Evolutionary conservation across 2,113 vertebrate genomes (phyloP).

Genomic region (Tachysurus fulvidraco): DNA sequence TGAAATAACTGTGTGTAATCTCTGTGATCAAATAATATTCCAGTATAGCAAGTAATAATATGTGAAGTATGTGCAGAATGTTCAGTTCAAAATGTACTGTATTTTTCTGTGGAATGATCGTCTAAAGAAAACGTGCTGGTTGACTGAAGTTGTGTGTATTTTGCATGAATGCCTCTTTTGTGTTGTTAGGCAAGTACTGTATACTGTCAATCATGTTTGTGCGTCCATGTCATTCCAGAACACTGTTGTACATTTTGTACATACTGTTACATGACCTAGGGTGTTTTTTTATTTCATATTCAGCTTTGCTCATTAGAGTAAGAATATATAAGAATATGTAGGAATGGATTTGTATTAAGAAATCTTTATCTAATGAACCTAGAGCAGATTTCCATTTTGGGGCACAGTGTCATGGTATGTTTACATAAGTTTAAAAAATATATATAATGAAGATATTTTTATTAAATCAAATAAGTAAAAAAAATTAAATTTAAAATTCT

Average conservation of each 20-base stretch:
- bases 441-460: background rate
- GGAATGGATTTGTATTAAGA: background rate
- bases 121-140: background rate
- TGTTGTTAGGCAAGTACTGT: background rate
- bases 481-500: too few relatives aligned
- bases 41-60: background rate
- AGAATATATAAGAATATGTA: background rate
- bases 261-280: background rate
- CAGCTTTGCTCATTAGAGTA: background rate
- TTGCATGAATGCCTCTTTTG: background rate
- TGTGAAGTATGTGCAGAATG: background rate
- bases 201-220: background rate
- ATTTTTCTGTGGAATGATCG: background rate
- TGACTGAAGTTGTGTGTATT: background rate
- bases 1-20: background rate
- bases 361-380: background rate
- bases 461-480: background rate
- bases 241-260: background rate
- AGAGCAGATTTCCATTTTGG: background rate
- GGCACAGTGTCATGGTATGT: background rate
- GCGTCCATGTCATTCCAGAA: too few relatives aligned
- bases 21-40: background rate
- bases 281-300: background rate
- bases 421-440: background rate
- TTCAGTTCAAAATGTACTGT: background rate